Conservation (phyloP, 1,140 invertebrate species). For the Ditylenchus dipsaci region DNA sequence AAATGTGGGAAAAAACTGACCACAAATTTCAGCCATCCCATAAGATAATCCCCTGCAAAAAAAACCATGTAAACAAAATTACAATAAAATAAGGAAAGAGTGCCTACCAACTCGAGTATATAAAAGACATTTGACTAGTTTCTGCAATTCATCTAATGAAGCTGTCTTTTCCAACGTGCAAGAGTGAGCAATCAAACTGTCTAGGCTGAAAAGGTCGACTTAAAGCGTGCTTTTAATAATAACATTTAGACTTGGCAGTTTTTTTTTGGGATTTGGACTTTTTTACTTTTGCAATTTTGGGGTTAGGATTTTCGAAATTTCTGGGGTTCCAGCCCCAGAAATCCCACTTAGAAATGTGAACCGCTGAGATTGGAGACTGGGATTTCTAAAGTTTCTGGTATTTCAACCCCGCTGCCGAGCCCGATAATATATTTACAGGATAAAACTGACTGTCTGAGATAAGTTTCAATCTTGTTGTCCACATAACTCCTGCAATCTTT, state of each 20-base stretch:
- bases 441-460: neutral
- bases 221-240: neutral
- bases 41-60: neutral
- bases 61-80: neutral
- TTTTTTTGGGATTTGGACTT: neutral
- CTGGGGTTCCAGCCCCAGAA: too few species aligned
- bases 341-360: too few species aligned
- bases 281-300: neutral
- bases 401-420: too few species aligned
- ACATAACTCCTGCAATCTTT: neutral
- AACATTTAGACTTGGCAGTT: neutral
- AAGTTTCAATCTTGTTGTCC: neutral
- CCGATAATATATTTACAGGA: too few species aligned
- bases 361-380: too few species aligned
- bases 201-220: neutral
- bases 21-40: too few species aligned
- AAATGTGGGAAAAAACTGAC: too few species aligned
- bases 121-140: neutral
- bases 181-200: neutral
- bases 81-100: neutral
- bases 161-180: neutral
- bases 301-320: neutral
- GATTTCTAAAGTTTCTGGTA: too few species aligned
- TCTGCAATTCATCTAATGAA: neutral
- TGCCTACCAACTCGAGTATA: conserved; percentile 1